Base-by-base conservation (phyloP, 2,113 vertebrate species). In the Athene noctua region DNA sequence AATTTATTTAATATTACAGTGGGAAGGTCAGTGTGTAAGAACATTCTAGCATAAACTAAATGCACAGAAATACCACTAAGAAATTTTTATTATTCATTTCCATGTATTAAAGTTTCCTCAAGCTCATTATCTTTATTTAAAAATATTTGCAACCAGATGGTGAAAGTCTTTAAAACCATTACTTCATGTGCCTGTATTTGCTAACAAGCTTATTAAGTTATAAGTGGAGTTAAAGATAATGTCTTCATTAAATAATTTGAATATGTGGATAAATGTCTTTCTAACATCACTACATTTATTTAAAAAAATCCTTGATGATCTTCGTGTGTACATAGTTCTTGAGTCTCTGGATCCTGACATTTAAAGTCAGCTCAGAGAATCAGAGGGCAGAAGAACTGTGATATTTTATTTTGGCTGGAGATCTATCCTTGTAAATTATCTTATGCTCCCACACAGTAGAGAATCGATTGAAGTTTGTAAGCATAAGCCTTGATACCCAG, bases 321-420 rank as follows among this genome's bases (percentile, higher is more conserved):
- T 62, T 57, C 86, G 1, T 63, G 5, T 42, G 13, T 55, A 65
- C 13, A 49, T 7, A 46, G 20, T 63, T 70, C 30, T 78, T 83
- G 42, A 73, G 38, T 77, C 36, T 58, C 88, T 86, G n/a, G 5
- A 5, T 90, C 40, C 51, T 90, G 85, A 80, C 67, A 75, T 96
- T 83, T 88, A 36, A 80, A 80, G 54, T 88, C 55, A 78, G 22
- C 18, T 87, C 25, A 74, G 61, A 83, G 32, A 93, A 92, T n/a
- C 51, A 93, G 66, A 42, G 49, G 73, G 85, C 63, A 92, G 82
- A 70, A 94, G 32, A 92, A 80, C 51, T 78, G 62, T 96, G 85
- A 62, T 81, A 88, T 92, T 96, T 95, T 8, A 27, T 59, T 94
- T 77, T 83, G 79, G 22, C 71, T 92, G 25, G 29, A 90, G 55